A percentile compares a stretch with the other conserved stretches of the same genome.
These are phyloP conservation scores for Rhea americana DNA, from an alignment of 2,113 vertebrate species.

Conservation along the genomic window DNA sequence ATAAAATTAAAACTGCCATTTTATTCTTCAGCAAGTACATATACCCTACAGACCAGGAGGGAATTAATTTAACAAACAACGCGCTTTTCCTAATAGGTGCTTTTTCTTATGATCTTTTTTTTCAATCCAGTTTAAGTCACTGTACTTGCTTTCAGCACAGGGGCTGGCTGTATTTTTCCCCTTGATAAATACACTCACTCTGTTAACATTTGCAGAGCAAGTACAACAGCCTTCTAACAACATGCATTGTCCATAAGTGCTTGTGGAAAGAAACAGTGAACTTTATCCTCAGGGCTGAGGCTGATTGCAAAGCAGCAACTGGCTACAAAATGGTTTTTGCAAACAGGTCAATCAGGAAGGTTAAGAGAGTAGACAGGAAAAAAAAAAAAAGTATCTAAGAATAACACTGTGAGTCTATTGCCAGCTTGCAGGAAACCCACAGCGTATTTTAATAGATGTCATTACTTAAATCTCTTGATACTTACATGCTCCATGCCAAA, in stretches of 20 bases:
- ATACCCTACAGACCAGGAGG: background rate
- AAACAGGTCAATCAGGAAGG: conserved; percentile 40
- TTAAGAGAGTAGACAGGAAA: conserved; percentile 12
- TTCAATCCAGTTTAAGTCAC: background rate
- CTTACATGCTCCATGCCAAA: background rate
- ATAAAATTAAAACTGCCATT: background rate
- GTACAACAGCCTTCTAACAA: background rate
- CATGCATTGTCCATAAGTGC: background rate
- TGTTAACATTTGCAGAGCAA: conserved; percentile 20
- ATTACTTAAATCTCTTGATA: background rate
- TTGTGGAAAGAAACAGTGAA: conserved; percentile 24
- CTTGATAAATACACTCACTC: conserved; percentile 7
- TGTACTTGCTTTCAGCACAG: background rate
- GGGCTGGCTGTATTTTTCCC: background rate
- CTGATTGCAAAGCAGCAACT: background rate
- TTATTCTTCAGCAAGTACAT: background rate
- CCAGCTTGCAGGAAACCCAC: conserved; percentile 3
- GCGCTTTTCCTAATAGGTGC: background rate
- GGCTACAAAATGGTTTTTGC: conserved; percentile 27
- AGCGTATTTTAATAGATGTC: background rate
- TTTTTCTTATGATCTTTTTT: background rate
- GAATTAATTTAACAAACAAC: background rate
- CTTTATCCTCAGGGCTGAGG: background rate
- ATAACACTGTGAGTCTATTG: background rate
- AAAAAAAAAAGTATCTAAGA: background rate